Conservation (phyloP, 2,113 vertebrate species). For the Nematolebias whitei region DNA sequence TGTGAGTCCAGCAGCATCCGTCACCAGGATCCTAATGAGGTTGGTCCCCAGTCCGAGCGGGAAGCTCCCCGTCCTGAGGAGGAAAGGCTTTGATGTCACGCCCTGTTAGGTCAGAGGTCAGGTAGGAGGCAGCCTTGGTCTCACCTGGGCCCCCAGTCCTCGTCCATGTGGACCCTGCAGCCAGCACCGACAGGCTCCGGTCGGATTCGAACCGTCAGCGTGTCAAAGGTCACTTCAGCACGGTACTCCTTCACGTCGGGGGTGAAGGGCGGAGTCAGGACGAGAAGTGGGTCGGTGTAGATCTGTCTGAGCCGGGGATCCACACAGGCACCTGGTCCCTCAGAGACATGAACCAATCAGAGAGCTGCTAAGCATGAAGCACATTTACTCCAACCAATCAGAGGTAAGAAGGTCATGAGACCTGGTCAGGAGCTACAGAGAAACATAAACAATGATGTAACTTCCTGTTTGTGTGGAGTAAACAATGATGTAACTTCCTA, state of each 20-base stretch:
- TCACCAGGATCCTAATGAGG: slow-evolving; percentile 84
- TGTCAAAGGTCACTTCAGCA: slow-evolving; percentile 90
- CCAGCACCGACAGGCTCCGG: slow-evolving; percentile 81
- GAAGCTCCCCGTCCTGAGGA: slow-evolving; percentile 84
- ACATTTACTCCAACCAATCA: too few relatives aligned
- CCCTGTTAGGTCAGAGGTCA: neutral
- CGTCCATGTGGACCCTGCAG: slow-evolving; percentile 85
- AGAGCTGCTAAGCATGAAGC: neutral
- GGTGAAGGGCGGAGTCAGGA: slow-evolving; percentile 87
- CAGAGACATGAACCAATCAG: slow-evolving; percentile 3
- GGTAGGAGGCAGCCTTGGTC: neutral
- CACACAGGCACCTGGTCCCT: slow-evolving; percentile 75
- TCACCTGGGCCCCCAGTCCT: slow-evolving; percentile 88
- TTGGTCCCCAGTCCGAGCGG: slow-evolving; percentile 90
- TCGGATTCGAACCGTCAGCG: slow-evolving; percentile 84
- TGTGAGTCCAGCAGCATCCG: slow-evolving; percentile 62
- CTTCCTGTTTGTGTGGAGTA: too few relatives aligned
- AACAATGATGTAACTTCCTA: too few relatives aligned
- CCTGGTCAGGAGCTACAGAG: too few relatives aligned
- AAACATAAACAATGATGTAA: too few relatives aligned
- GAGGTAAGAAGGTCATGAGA: too few relatives aligned
- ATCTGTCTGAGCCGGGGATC: slow-evolving; percentile 87
- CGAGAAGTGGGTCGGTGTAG: slow-evolving; percentile 86
- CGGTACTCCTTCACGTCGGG: slow-evolving; percentile 88
- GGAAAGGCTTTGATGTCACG: neutral